Conservation (phyloP, 2,113 vertebrate species). For the Nothocercus nigrocapillus region DNA sequence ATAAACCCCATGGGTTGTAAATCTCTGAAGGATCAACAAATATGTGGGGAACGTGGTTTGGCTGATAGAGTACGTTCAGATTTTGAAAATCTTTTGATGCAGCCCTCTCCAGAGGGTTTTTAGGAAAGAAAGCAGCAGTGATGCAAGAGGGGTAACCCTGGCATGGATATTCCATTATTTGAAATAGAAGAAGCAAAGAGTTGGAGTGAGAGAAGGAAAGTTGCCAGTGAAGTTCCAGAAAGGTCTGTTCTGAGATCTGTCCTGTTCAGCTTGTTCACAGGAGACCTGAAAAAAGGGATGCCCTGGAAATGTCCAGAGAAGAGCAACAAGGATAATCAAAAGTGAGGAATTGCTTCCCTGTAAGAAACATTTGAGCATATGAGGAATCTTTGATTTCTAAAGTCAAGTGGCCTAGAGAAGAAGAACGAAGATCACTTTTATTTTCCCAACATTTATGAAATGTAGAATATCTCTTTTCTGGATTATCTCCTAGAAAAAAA, state of each 20-base stretch:
- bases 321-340: not conserved
- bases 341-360: not conserved
- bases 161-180: not conserved
- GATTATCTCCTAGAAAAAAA: not conserved
- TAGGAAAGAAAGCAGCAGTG: not conserved
- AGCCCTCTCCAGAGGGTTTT: not conserved
- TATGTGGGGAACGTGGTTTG: not conserved
- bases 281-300: not conserved
- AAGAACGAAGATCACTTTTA: not conserved
- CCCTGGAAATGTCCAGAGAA: not conserved
- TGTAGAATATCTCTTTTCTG: not conserved
- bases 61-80: not conserved
- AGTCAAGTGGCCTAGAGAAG: not conserved
- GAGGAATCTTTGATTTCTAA: not conserved
- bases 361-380: not conserved
- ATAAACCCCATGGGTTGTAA: not conserved
- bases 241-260: not conserved
- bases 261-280: not conserved
- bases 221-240: not conserved
- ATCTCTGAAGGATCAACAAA: not conserved
- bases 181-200: not conserved
- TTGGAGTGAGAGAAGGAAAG: not conserved
- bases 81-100: not conserved
- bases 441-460: not conserved
- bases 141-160: not conserved